Evolutionary conservation across 1,140 invertebrate genomes (phyloP), one percentile per base, ranked within the genome.

Genomic region (Drosophila yakuba): DNA sequence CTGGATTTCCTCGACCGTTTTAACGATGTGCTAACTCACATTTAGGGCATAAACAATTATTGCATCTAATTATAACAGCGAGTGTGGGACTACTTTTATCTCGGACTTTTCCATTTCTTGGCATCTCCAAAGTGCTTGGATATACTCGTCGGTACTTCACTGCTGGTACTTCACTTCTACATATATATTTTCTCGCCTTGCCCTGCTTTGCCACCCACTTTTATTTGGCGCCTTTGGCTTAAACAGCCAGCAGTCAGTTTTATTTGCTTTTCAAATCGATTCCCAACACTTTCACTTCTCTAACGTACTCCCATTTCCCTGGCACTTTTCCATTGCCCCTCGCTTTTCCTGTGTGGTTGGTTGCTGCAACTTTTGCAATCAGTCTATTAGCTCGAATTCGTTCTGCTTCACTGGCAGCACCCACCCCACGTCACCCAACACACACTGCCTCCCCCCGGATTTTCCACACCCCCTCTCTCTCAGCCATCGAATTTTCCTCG

Each of bases 221-320:
- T 73, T 64, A 69, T 61, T 85, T 80, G 80, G 77, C 80, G 81
- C 81, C 77, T 74, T 56, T 14, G 45, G 69, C 55, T 56, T 20
- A 62, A 71, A 38, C 61, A 67, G 36, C 39, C 56, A 69, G 48
- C 74, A 78, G 78, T 86, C 74, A 66, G 73, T 66, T 85, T 86
- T 86, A 86, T 85, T 85, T 86, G 81, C 82, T 78, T 76, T 75
- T 60, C 74, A 74, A 78, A 85, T 82, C 79, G 83, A 75, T 78
- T 60, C 64, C 74, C 66, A 80, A 74, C 74, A 76, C 74, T 76
- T 76, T 76, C 83, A 79, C 78, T 83, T 76, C 20, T 23, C 36
- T 11, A n/a, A 15, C n/a, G 2, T 44, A 41, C 20, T 80, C 39
- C 56, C 25, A 25, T 39, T 11, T 43, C 51, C 43, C 44, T 35